A percentile compares a stretch with the other conserved stretches of the same genome.
Evolutionary conservation across 2,113 vertebrate genomes (phyloP).

Genomic region (Empidonax alnorum): DNA sequence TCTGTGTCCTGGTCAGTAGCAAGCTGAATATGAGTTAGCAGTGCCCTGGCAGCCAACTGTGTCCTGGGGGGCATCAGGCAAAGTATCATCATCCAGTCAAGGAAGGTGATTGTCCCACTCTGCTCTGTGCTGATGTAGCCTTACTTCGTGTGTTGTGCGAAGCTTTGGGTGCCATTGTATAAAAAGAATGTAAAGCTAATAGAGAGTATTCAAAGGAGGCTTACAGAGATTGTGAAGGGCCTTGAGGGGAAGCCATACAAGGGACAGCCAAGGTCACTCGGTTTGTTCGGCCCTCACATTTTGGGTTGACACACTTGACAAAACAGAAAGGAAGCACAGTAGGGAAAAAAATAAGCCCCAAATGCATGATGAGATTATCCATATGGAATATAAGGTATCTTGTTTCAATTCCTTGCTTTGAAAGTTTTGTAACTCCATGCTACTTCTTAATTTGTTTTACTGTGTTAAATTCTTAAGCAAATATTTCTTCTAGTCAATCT

Average conservation of each 20-base stretch:
- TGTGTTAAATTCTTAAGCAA: not conserved
- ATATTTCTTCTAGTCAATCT: not conserved
- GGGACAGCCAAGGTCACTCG: not conserved
- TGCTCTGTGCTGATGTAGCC: rapidly evolving
- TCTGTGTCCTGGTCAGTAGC: rapidly evolving
- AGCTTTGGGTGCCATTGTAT: not conserved
- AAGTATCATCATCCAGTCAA: rapidly evolving
- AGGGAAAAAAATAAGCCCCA: not conserved
- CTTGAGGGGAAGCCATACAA: not conserved
- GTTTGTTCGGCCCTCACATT: not conserved
- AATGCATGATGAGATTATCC: not conserved
- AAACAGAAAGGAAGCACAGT: not conserved
- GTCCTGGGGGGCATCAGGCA: not conserved
- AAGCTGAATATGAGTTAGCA: not conserved
- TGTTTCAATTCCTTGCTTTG: not conserved
- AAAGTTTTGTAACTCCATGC: not conserved
- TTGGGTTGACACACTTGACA: not conserved
- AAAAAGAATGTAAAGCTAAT: not conserved
- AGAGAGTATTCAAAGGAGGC: not conserved
- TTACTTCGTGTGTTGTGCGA: rapidly evolving
- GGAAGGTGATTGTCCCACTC: rapidly evolving
- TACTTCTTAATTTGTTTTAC: not conserved
- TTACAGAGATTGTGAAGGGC: not conserved
- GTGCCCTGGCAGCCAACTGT: not conserved
- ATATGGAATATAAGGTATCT: not conserved